Evolutionary conservation across 2,888 invertebrate species (phyloP).

Genomic region (Drosophila picticornis): DNA sequence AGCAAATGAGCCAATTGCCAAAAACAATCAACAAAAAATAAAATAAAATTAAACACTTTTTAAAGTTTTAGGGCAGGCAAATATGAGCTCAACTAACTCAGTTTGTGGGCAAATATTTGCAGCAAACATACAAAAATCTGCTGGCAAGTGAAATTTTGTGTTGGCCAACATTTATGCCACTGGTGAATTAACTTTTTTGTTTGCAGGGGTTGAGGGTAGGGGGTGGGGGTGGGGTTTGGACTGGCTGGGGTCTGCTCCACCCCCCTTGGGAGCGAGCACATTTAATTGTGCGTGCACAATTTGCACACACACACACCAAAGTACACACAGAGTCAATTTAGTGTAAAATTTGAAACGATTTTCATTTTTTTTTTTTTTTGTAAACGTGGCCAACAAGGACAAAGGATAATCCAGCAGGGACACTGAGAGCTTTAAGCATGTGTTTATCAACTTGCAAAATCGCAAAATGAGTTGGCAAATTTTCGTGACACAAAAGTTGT

Average conservation of each 20-base stretch:
- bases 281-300: slow-evolving; percentile 78
- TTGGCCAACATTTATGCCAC: slow-evolving; percentile 42
- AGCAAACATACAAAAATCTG: slow-evolving; percentile 31
- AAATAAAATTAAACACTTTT: background rate
- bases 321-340: slow-evolving; percentile 69
- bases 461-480: slow-evolving; percentile 50
- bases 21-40: background rate
- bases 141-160: slow-evolving; percentile 20
- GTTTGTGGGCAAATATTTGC: slow-evolving; percentile 46
- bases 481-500: slow-evolving; percentile 63
- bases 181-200: slow-evolving; percentile 37
- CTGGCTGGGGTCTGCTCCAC: background rate
- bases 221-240: no score
- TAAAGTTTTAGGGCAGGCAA: slow-evolving; percentile 17
- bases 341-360: slow-evolving; percentile 71
- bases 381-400: slow-evolving; percentile 48
- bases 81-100: slow-evolving; percentile 16
- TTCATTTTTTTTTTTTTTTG: slow-evolving; percentile 10
- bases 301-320: slow-evolving; percentile 37
- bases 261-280: slow-evolving; percentile 40
- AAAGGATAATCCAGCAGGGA: slow-evolving; percentile 28
- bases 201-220: background rate
- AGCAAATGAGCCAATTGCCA: slow-evolving; percentile 28
- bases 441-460: slow-evolving; percentile 49
- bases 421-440: slow-evolving; percentile 52